Evolutionary conservation across 2,113 vertebrate species (phyloP).

Genomic region (Siphamia tubifer): DNA sequence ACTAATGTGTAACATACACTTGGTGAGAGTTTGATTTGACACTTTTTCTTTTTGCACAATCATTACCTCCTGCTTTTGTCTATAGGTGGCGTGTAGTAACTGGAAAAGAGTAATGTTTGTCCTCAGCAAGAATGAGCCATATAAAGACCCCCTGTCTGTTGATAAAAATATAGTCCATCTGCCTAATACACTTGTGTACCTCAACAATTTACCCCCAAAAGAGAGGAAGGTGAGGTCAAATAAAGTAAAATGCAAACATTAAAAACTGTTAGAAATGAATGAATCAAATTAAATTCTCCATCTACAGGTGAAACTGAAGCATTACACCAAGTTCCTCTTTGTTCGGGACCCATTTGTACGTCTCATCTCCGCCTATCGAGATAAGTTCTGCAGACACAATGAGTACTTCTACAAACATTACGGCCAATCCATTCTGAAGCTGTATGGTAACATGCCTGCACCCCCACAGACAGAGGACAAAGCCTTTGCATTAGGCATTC

Average conservation of each 20-base stretch:
- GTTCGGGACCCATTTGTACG: slow-evolving; percentile 50
- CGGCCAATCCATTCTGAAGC: not conserved
- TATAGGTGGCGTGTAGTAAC: slow-evolving; percentile 48
- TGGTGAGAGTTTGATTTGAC: too few relatives aligned
- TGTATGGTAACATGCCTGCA: not conserved
- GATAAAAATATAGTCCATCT: not conserved
- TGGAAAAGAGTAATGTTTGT: slow-evolving; percentile 39
- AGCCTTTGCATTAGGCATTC: not conserved
- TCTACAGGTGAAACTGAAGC: slow-evolving; percentile 32
- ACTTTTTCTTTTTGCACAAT: too few relatives aligned
- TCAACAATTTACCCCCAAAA: not conserved
- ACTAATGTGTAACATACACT: too few relatives aligned
- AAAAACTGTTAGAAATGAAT: not conserved
- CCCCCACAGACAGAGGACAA: not conserved
- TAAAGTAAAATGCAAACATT: not conserved
- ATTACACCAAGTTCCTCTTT: slow-evolving; percentile 58
- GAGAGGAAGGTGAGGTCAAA: slow-evolving; percentile 26
- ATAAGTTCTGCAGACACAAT: not conserved
- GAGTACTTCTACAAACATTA: not conserved
- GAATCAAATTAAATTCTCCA: not conserved
- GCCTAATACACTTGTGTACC: rapidly evolving
- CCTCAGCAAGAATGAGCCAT: slow-evolving; percentile 5
- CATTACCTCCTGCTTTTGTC: not conserved
- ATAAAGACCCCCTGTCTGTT: slow-evolving; percentile 12
- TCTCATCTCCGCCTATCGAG: slow-evolving; percentile 40